Evolutionary conservation across 35 echinoderm and acorn worm genomes (phyloP).

Genomic region (Ophioderma brevispina): DNA sequence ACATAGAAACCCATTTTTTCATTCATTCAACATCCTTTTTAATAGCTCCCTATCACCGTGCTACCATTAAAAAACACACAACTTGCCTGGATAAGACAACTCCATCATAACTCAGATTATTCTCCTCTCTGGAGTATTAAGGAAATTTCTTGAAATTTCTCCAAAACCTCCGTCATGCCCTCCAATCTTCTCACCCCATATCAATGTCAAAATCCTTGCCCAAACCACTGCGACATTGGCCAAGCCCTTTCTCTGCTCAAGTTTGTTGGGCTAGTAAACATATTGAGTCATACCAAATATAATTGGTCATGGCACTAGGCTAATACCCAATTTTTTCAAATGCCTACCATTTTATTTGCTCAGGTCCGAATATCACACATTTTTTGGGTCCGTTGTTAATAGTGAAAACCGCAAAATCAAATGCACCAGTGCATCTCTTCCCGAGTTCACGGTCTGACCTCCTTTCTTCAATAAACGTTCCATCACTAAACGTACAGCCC

Average conservation of each 20-base stretch:
- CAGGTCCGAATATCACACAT: too few species aligned
- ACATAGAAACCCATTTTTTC: background rate
- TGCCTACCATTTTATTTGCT: too few species aligned
- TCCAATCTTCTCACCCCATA: background rate
- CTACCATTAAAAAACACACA: background rate
- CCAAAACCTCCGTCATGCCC: too few species aligned
- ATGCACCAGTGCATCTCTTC: background rate
- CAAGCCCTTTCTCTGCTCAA: background rate
- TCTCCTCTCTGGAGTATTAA: background rate
- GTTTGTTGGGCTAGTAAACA: slow-evolving; percentile 9
- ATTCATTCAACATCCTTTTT: too few species aligned
- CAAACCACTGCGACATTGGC: background rate
- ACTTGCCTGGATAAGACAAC: background rate
- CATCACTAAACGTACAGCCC: too few species aligned
- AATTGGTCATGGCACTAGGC: background rate
- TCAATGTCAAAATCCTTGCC: background rate
- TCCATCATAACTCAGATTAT: background rate
- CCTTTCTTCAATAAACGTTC: background rate
- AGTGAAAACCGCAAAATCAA: background rate
- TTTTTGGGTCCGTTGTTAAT: too few species aligned
- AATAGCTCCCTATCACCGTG: too few species aligned
- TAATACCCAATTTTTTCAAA: too few species aligned
- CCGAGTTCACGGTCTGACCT: background rate
- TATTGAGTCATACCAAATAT: background rate
- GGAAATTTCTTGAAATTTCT: background rate